These are phyloP conservation scores for Anolis sagrei DNA, from an alignment of 2,113 vertebrate species.

Conservation along the genomic window DNA sequence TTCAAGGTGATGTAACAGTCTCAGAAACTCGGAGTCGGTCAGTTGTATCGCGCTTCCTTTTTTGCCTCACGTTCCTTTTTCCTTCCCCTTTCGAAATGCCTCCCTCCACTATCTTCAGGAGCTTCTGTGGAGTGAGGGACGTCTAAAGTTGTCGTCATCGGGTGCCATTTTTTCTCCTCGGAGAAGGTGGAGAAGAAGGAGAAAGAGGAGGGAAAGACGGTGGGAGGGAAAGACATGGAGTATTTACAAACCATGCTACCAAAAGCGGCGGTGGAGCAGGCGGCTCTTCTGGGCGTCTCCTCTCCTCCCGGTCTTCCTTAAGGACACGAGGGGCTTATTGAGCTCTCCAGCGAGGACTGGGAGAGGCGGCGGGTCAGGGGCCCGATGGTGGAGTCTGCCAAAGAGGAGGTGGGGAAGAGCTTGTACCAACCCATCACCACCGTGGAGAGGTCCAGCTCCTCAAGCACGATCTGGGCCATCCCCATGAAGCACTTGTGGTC, in stretches of 20 bases:
- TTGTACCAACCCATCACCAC: slow-evolving; percentile 93
- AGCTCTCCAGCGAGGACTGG: slow-evolving; percentile 97
- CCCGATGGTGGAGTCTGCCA: slow-evolving; percentile 94
- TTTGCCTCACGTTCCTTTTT: background rate
- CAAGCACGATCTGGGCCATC: slow-evolving; percentile 97
- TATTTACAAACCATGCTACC: slow-evolving; percentile 74
- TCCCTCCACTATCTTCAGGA: background rate
- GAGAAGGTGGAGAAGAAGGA: slow-evolving; percentile 49
- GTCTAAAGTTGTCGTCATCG: background rate
- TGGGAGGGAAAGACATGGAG: slow-evolving; percentile 23
- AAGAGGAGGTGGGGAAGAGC: slow-evolving; percentile 97
- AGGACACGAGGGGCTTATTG: slow-evolving; percentile 94
- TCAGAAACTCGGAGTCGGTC: background rate
- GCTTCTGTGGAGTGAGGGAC: rapidly evolving
- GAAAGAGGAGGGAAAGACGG: slow-evolving; percentile 4
- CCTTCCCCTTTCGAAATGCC: slow-evolving; percentile 18
- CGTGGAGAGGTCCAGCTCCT: slow-evolving; percentile 94
- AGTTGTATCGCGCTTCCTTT: background rate
- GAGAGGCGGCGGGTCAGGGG: slow-evolving; percentile 93
- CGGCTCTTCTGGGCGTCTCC: background rate
- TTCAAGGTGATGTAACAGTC: slow-evolving; percentile 41
- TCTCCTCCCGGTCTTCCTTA: slow-evolving; percentile 68
- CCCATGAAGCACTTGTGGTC: slow-evolving; percentile 99
- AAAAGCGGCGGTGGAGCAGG: slow-evolving; percentile 36
- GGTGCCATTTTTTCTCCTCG: background rate